These are phyloP conservation scores for Ciconia maguari DNA, from an alignment of 2,113 vertebrate genomes.

Conservation along the genomic window DNA sequence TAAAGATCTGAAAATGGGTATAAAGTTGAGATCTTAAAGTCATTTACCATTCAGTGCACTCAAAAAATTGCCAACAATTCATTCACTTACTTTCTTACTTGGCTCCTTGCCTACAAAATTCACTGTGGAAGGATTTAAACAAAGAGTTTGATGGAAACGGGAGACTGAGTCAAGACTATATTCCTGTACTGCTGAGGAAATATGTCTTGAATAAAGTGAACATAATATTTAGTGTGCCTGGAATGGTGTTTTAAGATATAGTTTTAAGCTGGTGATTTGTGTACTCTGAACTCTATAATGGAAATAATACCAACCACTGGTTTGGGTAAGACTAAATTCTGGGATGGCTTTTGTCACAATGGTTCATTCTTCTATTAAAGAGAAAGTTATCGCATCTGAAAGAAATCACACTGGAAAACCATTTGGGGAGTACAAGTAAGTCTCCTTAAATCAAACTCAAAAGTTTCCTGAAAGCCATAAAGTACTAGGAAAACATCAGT, in stretches of 20 bases:
- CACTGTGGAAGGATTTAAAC: not conserved
- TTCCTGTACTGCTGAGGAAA: not conserved
- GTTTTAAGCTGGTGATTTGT: constrained; percentile 6
- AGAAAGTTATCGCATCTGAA: not conserved
- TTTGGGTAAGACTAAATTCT: not conserved
- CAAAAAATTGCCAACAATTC: not conserved
- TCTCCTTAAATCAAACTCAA: not conserved
- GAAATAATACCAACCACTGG: not conserved
- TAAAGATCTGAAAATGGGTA: not conserved
- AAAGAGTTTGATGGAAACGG: not conserved
- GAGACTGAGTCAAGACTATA: not conserved
- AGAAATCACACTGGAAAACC: not conserved
- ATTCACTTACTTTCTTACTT: not conserved
- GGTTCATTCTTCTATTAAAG: not conserved
- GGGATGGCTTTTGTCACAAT: not conserved
- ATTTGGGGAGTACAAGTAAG: not conserved
- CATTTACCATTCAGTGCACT: not conserved
- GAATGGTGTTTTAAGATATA: not conserved
- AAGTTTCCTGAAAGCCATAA: not conserved
- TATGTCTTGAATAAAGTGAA: not conserved
- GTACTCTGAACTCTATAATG: not conserved
- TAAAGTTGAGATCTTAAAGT: not conserved
- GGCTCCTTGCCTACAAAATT: not conserved
- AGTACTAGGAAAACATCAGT: not conserved
- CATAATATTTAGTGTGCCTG: not conserved